These are phyloP conservation scores for Phymanthus crucifer DNA, from an alignment of 92 coral and sea anemone genomes.

Conservation along the genomic window DNA sequence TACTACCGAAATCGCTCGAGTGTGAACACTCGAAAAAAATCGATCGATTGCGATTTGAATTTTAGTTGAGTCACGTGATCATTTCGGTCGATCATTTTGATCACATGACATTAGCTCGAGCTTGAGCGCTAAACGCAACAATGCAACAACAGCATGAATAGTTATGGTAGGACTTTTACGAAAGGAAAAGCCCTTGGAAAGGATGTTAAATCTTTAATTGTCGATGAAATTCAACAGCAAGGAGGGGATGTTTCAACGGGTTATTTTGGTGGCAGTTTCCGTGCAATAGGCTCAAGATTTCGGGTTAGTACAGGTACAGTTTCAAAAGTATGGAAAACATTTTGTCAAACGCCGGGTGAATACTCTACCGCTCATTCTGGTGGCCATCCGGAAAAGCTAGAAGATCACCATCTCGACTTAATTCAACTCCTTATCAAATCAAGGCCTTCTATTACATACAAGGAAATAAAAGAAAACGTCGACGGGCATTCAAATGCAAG, in stretches of 20 bases:
- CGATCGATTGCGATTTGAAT: no score
- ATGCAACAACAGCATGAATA: no score
- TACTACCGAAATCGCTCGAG: no score
- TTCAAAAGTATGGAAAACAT: background rate
- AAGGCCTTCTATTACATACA: slow-evolving; percentile 40
- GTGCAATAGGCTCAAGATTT: slow-evolving; percentile 5
- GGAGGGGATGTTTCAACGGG: slow-evolving; percentile 23
- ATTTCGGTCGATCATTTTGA: no score
- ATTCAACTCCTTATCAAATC: background rate
- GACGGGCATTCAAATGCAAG: slow-evolving; percentile 36
- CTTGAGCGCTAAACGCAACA: no score
- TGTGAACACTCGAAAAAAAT: no score
- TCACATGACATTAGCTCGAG: no score
- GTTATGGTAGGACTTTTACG: background rate
- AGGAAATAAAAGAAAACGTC: slow-evolving; percentile 40
- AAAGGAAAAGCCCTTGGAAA: slow-evolving; percentile 10
- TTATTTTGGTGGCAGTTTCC: slow-evolving; percentile 25
- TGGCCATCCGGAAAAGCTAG: slow-evolving; percentile 18
- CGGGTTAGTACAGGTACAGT: background rate
- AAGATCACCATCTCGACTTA: slow-evolving; percentile 6
- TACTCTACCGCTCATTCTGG: background rate
- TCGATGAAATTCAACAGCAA: slow-evolving; percentile 8
- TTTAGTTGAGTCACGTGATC: no score
- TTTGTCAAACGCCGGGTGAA: background rate
- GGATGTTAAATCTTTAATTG: slow-evolving; percentile 9